Base-by-base conservation (phyloP, 2,113 vertebrate genomes). In the Turnix velox region DNA sequence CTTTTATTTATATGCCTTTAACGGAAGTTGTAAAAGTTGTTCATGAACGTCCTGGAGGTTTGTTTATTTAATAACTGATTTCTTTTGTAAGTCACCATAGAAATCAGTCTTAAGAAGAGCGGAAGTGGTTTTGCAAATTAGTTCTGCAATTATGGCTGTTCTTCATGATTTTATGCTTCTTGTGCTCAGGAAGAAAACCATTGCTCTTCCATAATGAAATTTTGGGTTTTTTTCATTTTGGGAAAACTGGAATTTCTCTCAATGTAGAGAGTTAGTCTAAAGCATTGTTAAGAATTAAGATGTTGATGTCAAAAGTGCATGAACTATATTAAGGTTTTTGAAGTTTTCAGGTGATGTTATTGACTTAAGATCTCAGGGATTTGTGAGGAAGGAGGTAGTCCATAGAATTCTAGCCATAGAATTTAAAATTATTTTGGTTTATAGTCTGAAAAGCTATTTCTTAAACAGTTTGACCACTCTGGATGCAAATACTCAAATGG, bases 41-140 rank as follows among this genome's bases (percentile, higher is more conserved):
- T 90, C 30, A 39, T 61, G 62, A 67, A 9, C 17, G 33, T 63
- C 61, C 31, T 52, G 88, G 37, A 28, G 49, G 51, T 84, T 77
- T 84, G 46, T 90, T 88, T 86, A 24, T 92, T 94, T 90, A 88
- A 37, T 75, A 78, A 31, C 52, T 72, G 43, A 45, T 90, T 82
- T 84, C 30, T 87, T 79, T 30, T 63, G 17, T 62, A 69, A 63
- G 45, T 95, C 49, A 65, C 73, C 52, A 39, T 90, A 59, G 86
- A 88, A 91, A 84, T 75, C 10, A 87, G 42, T 68, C 62, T 81
- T 65, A 68, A 79, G 76, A 88, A 91, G 45, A 90, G 13, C 73
- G 86, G 85, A 94, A 94, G 90, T 95, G 83, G 88, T 84, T 94
- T 92, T 78, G 24, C 54, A 84, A 25, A 85, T 79, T 37, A 79